Evolutionary conservation across 2,888 invertebrate species (phyloP), one percentile per base, ranked within the genome.

Genomic region (Ashinkailepas kermadecensis): DNA sequence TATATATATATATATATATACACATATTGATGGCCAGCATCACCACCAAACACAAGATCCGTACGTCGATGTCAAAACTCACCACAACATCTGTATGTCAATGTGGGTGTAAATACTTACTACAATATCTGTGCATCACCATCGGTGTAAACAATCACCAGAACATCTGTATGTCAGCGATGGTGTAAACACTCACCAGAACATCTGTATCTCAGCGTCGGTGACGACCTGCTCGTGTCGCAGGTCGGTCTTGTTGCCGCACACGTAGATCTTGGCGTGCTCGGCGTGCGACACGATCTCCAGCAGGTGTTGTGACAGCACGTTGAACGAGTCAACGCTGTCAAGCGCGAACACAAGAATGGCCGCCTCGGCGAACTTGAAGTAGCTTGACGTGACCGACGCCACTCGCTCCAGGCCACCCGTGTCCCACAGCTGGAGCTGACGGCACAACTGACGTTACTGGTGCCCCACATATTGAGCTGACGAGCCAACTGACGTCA

Each of bases 381-480:
- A 97, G 87, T 97, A 97, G 86, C 95, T 95, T 58, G 95, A 95
- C 18, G 97, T 97, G 39, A 97, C 94, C 7, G 96, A 96, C 79
- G 96, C 96, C 84, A 97, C 96, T 85, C 97, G 90, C 88, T 97
- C 97, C 95, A 97, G 96, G 80, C 97, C 97, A 85, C 96, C 97
- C 65, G 97, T 97, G 87, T 97, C 97, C 96, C 97, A 97, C 85
- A 97, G 88, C 88, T 96, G 96, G 83, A 97, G 89, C 96, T 97
- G 87, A 81, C 89, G 87, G 84, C 83, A 83, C 84, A 84, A 39
- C 8, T 54, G 10, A 21, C 67, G 64, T 58, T 4, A 39, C 39
- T 39, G 39, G 97, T 97, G 87, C 97, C 97, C 96, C 97, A 97
- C 85, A 97, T 88, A 88, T 96, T 96, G 84, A 97, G 89, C 96